Base-by-base conservation (phyloP, 2,888 invertebrate genomes). In the Mimas tiliae region DNA sequence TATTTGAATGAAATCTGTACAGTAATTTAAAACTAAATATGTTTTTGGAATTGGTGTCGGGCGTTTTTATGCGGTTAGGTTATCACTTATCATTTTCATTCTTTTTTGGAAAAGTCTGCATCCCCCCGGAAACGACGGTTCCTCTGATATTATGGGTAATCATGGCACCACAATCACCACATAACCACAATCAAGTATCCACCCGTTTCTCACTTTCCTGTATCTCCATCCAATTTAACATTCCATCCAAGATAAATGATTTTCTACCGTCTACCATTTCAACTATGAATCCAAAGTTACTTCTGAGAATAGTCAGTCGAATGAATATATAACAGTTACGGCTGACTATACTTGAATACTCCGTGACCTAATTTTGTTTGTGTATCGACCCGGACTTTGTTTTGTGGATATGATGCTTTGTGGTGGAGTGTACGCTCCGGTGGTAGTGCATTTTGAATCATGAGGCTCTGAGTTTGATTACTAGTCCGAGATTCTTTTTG, bases 341-440 rank as follows among this genome's bases (percentile, higher is more conserved):
- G 55, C 34, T 55, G 38, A 58, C 58, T 42, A 42, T 58, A 19
- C 58, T 8, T 55, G 38, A 38, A 42, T 58, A 38, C 38, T 42
- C 19, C n/a, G 38, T 58, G 58, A 58, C 58, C 38, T 53, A 53
- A 53, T 58, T 38, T 42, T 58, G 16, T 38, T 19, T 42, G 38
- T 58, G 38, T 58, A 58, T 38, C 19, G 58, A 58, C 58, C 38
- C 38, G 55, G 55, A n/a, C 38, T 55, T 55, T 45, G 45, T 45
- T 45, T 45, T 45, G 45, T 45, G 45, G 27, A 4, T 7, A 12
- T 45, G 12, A 14, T 45, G 45, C 12, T 1, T 45, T 45, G 45
- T 45, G 45, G 11, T 45, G 2, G 1, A 34, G 42, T 11, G 45
- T 14, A 7, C 6, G 9, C n/a, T 7, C 9, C 7, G 8, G 42